These are phyloP conservation scores for Thelaira solivaga DNA, from an alignment of 2,888 invertebrate genomes.

Conservation along the genomic window DNA sequence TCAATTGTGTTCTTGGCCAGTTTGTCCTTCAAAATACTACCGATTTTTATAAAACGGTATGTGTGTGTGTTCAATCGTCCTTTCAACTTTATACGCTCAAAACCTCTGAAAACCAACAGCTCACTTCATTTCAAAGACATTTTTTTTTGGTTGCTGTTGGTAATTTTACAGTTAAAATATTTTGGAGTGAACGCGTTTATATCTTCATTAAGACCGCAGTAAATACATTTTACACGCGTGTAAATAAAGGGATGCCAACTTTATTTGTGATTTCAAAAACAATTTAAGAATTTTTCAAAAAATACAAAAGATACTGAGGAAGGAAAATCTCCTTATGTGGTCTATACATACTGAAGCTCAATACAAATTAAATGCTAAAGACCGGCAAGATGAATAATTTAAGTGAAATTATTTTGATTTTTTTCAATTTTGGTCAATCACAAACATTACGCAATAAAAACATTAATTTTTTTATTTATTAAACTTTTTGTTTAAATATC, in stretches of 20 bases:
- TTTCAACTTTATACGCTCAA: not conserved
- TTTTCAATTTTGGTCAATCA: no score
- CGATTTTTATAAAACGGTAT: not conserved
- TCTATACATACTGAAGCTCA: no score
- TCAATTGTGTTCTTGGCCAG: conserved; percentile 35
- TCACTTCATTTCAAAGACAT: not conserved
- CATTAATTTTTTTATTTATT: no score
- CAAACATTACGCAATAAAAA: no score
- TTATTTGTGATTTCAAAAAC: not conserved
- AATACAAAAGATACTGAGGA: no score
- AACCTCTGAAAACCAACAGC: not conserved
- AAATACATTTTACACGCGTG: not conserved
- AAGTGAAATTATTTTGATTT: no score
- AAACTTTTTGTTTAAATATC: no score
- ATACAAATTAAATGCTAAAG: no score
- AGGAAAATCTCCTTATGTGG: no score
- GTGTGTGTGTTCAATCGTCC: not conserved
- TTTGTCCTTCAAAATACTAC: conserved; percentile 48
- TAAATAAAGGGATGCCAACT: not conserved
- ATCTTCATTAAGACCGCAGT: conserved; percentile 19
- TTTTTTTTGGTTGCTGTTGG: no score
- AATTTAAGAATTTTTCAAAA: no score
- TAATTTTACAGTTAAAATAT: not conserved
- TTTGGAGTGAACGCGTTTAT: conserved; percentile 20
- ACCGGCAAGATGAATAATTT: no score